These are phyloP conservation scores for Malurus elegans DNA, from an alignment of 2,113 vertebrate species.

Conservation along the genomic window DNA sequence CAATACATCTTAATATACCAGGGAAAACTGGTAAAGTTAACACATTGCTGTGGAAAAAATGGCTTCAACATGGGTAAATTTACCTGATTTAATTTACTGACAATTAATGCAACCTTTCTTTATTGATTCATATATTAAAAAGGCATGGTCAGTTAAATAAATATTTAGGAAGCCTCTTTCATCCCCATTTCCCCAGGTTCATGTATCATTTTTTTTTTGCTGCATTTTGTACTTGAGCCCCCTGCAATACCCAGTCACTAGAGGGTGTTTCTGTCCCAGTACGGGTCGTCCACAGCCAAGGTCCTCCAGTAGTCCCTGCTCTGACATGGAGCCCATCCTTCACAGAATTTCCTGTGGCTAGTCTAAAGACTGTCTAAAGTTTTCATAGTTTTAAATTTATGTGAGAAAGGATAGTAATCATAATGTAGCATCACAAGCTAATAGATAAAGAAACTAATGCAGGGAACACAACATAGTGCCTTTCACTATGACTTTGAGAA, in stretches of 20 bases:
- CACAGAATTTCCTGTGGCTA: background rate
- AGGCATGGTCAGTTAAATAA: background rate
- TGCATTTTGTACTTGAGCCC: background rate
- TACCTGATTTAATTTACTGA: background rate
- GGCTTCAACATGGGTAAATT: background rate
- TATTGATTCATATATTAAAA: background rate
- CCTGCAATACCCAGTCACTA: background rate
- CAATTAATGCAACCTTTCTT: background rate
- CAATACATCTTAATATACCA: background rate
- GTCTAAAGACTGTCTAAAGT: background rate
- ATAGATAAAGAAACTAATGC: background rate
- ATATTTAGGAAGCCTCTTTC: background rate
- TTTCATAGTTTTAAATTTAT: background rate
- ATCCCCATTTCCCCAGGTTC: background rate
- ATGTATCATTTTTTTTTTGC: background rate
- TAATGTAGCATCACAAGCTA: background rate
- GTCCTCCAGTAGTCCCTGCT: background rate
- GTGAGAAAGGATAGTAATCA: background rate
- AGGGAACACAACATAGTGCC: background rate
- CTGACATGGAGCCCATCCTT: background rate
- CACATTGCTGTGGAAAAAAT: background rate
- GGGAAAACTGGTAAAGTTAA: background rate
- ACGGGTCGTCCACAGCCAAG: background rate
- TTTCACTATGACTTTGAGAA: background rate
- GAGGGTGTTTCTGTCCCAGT: accelerated